phyloP scores from a whole-genome alignment of 2,888 invertebrate genomes.

The Dimorphilus gyrociliatus region DNA sequence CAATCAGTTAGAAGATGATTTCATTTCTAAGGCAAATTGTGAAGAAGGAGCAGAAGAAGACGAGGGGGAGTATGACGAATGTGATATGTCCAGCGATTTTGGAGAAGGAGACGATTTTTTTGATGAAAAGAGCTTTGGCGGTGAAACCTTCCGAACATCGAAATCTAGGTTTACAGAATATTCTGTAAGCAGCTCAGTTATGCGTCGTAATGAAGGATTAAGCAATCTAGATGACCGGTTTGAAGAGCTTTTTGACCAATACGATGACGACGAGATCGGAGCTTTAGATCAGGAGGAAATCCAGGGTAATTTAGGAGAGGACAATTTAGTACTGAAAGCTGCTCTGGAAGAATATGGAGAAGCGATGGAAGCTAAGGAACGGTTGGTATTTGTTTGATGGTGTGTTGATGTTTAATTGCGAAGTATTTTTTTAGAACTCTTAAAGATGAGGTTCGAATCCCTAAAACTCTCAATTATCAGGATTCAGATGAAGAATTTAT shows the following conservation, averaged over 20 bases:
- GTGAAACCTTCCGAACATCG: too few relatives aligned
- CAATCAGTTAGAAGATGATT: slow-evolving; percentile 77
- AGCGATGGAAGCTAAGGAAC: too few relatives aligned
- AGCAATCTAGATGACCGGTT: slow-evolving; percentile 67
- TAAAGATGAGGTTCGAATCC: slow-evolving; percentile 19
- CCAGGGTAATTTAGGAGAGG: slow-evolving; percentile 55
- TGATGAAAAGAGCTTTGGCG: too few relatives aligned
- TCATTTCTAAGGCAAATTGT: slow-evolving; percentile 62
- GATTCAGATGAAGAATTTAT: slow-evolving; percentile 17
- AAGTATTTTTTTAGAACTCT: slow-evolving; percentile 13
- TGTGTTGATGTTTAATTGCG: neutral
- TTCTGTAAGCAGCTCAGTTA: slow-evolving; percentile 79
- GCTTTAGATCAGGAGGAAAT: slow-evolving; percentile 77
- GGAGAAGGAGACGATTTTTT: too few relatives aligned
- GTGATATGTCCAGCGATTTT: neutral
- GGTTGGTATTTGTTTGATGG: neutral
- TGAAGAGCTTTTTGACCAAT: slow-evolving; percentile 48
- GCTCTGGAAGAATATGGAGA: slow-evolving; percentile 62
- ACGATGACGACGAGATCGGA: slow-evolving; percentile 68
- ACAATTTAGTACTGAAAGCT: slow-evolving; percentile 52
- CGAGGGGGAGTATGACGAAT: slow-evolving; percentile 5
- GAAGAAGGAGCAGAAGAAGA: slow-evolving; percentile 8
- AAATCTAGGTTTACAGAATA: slow-evolving; percentile 78
- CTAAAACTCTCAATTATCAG: slow-evolving; percentile 12
- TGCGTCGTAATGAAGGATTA: slow-evolving; percentile 64